Evolutionary conservation across 2,797 vertebrate genomes (phyloP), one percentile per base, ranked within the genome.

Genomic region (Brachyrhaphis roseni): DNA sequence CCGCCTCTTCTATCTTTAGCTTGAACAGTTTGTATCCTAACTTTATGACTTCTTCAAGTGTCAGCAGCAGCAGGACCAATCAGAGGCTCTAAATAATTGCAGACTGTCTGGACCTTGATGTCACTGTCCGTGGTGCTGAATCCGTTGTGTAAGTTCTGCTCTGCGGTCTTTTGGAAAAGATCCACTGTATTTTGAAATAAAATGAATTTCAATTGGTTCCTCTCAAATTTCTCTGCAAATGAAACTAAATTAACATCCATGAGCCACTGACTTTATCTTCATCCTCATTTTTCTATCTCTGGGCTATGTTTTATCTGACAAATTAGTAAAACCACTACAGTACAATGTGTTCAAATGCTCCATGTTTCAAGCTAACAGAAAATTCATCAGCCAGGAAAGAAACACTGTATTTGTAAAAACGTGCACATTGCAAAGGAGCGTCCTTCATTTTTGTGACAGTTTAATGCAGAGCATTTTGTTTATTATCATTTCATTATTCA

Each of bases 51-150:
- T 68, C 15, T 13, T 68, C 71, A 75, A 41, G 43, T 39, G 26
- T 43, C 72, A 51, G 72, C 31, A 16, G 8, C 43, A 12, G 4
- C 36, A 55, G 47, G 18, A 45, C 55, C 20, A 15, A 5, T 23
- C 20, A 57, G 43, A 15, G 26, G 0, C 41, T 66, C 1, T 39
- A 64, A 72, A 80, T 76, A 62, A 72, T 16, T 13, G 7, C 3
- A 4, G 66, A 76, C 75, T 57, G 75, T 43, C 71, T 62, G 2
- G 47, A 4, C 39, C 39, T 5, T 41, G 59, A 5, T 43, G 92
- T 49, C 84, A 26, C 95, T 95, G 91, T 95, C 95, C 93, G 1
- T 92, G 93, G 94, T 95, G 90, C 94, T 95, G 92, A 93, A 91
- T 45, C 62, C 57, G 0, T n/a, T 16, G 8, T 8, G 70, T 15